Base-by-base conservation (phyloP, 1,140 invertebrate genomes). In the Leptopilina boulardi region DNA sequence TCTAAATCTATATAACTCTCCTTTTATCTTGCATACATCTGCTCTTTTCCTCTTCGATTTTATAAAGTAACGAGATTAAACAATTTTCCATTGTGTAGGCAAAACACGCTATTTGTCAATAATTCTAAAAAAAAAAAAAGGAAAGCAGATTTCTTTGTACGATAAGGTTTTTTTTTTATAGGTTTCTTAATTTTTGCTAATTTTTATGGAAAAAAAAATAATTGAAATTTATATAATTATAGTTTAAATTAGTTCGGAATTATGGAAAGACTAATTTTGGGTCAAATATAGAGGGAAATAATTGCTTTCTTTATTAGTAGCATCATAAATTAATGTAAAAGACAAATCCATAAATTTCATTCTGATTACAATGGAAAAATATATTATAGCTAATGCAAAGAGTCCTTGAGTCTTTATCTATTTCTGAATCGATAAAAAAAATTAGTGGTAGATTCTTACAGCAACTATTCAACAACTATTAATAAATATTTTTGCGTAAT, bases 361-460 rank as follows among this genome's bases (percentile, higher is more conserved):
- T 18, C 47, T 51, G 47, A 51, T 51, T 51, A 51, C 15, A 51
- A 18, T 66, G 23, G 15, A 66, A 66, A 30, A n/a, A n/a, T n/a
- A n/a, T n/a, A n/a, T n/a, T n/a, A 66, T 13, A 66, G 23, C 13
- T 26, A 13, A 10, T 1, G 15, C 56, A 66, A 30, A 30, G n/a
- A 15, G 56, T 66, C 56, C 56, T 66, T 66, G 56, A 15, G 23
- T 15, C 9, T 66, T 66, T 66, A 66, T 66, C 56, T n/a, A n/a
- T n/a, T 34, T n/a, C 56, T 11, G 13, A 66, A 66, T 66, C 8
- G 6, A 66, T 66, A 30, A 10, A 66, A 30, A 6, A 30, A 30
- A 6, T 30, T 30, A 30, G 3, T n/a, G 4, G 21, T 66, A 66
- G 26, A 30, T 59, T 59, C 13, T 30, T 66, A 6, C 5, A 66